These are phyloP conservation scores for Bufo gargarizans DNA, from an alignment of 2,113 vertebrate genomes.

Conservation along the genomic window DNA sequence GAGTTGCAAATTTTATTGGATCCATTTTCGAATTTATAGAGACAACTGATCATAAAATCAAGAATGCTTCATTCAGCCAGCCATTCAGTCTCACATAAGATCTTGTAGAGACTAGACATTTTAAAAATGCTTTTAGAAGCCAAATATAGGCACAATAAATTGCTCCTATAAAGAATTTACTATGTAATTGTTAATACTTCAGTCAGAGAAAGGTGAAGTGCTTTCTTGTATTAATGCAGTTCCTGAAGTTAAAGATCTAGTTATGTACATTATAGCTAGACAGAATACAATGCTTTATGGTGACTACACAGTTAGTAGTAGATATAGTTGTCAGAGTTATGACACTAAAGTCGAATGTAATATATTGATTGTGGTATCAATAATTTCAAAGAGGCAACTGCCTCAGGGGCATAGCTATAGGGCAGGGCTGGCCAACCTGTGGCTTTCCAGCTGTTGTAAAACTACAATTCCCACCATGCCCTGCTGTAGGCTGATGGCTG, in stretches of 20 bases:
- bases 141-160: slow-evolving; percentile 53
- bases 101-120: slow-evolving; percentile 37
- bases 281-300: not conserved
- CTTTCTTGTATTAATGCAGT: not conserved
- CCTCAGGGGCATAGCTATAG: too few species aligned
- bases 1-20: slow-evolving; percentile 39
- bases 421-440: too few species aligned
- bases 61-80: slow-evolving; percentile 30
- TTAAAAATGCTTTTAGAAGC: slow-evolving; percentile 49
- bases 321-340: not conserved
- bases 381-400: too few species aligned
- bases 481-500: too few species aligned
- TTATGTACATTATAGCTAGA: not conserved
- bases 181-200: slow-evolving; percentile 51
- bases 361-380: too few species aligned
- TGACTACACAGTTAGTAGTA: not conserved
- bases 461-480: too few species aligned
- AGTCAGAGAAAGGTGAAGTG: slow-evolving; percentile 46
- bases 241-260: slow-evolving; percentile 18
- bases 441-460: too few species aligned
- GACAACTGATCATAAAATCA: slow-evolving; percentile 47
- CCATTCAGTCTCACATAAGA: slow-evolving; percentile 35
- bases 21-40: slow-evolving; percentile 45
- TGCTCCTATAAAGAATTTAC: slow-evolving; percentile 46
- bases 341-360: not conserved